A percentile compares a stretch with the other conserved stretches of the same genome.
phyloP scores from a whole-genome alignment of 2,797 vertebrate genomes.

The Margarornis squamiger region DNA sequence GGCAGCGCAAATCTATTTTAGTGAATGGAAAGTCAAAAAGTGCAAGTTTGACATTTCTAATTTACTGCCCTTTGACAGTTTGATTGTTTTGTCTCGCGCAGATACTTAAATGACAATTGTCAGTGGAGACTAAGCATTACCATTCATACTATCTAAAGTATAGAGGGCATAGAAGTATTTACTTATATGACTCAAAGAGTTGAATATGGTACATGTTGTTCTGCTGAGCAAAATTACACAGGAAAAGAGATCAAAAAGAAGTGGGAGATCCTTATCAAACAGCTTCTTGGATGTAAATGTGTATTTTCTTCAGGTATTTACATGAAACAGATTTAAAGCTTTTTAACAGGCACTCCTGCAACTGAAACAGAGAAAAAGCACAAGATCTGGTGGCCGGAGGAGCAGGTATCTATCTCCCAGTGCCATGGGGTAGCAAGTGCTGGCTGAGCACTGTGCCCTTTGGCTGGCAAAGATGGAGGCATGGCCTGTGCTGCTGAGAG shows the following conservation, averaged over 20 bases:
- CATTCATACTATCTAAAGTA: neutral
- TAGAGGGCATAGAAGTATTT: neutral
- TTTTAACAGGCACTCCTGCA: neutral
- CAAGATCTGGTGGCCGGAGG: neutral
- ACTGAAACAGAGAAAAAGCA: neutral
- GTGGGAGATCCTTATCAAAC: neutral
- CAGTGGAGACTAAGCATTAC: neutral
- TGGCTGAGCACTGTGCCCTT: neutral
- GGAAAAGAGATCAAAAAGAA: neutral
- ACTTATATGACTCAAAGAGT: neutral
- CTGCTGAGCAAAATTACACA: neutral
- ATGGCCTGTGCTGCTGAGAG: neutral
- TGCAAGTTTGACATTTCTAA: neutral
- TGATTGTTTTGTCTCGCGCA: neutral
- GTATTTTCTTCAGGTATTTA: neutral
- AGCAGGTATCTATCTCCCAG: neutral
- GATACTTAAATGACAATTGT: neutral
- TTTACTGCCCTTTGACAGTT: neutral
- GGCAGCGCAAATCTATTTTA: neutral
- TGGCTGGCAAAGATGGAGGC: neutral
- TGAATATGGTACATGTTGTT: neutral
- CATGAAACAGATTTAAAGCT: neutral
- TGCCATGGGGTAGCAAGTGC: fast-evolving
- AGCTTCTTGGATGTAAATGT: neutral
- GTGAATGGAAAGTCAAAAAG: neutral